phyloP scores from a whole-genome alignment of 35 echinoderm and acorn worm species.

The Diadema setosum region DNA sequence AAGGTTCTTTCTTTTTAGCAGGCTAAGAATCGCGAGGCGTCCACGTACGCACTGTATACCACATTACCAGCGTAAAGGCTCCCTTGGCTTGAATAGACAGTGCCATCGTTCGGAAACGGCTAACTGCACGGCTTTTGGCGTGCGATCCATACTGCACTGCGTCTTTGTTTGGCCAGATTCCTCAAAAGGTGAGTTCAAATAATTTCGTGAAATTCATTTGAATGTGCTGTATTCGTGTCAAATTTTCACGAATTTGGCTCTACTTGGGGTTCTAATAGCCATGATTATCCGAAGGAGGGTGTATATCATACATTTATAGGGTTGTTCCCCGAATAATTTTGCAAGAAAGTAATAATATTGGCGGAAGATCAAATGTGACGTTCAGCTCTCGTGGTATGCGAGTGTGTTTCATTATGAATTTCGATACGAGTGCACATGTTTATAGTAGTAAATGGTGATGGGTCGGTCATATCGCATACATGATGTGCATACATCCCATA shows the following conservation, averaged over 20 bases:
- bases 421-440: too few relatives aligned
- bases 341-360: conserved; percentile 19
- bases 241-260: too few relatives aligned
- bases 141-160: not conserved
- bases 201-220: not conserved
- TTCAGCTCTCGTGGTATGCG: not conserved
- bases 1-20: conserved; percentile 18
- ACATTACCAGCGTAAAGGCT: not conserved
- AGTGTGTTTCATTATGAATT: not conserved
- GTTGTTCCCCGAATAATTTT: too few relatives aligned
- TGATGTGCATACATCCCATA: too few relatives aligned
- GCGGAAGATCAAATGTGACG: conserved; percentile 18
- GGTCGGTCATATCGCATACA: too few relatives aligned
- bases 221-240: too few relatives aligned
- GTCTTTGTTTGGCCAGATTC: conserved; percentile 31
- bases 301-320: too few relatives aligned
- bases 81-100: not conserved
- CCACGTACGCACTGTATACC: conserved; percentile 10
- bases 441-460: too few relatives aligned
- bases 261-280: too few relatives aligned
- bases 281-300: too few relatives aligned
- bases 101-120: conserved; percentile 9
- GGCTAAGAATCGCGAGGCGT: not conserved
- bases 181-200: conserved; percentile 19
- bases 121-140: not conserved